These are phyloP conservation scores for Scaptomyza polygonia DNA, from an alignment of 2,888 invertebrate genomes.

Conservation along the genomic window DNA sequence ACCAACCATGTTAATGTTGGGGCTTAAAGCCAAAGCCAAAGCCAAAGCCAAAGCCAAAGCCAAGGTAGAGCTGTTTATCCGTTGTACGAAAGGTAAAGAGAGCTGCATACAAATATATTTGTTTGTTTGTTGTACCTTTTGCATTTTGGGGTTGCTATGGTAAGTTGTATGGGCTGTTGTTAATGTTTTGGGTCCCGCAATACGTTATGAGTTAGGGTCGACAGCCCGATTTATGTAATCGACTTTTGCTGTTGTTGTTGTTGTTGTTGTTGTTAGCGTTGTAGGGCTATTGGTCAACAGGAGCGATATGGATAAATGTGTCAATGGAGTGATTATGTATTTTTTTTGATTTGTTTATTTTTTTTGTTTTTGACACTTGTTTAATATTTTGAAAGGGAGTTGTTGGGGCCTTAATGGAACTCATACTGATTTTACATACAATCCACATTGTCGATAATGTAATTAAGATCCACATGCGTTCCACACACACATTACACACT, in stretches of 20 bases:
- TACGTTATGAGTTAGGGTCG: constrained; percentile 67
- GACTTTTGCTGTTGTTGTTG: neutral
- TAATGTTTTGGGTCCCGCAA: constrained; percentile 54
- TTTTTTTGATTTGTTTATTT: constrained; percentile 39
- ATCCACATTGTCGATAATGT: no score
- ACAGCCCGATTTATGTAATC: constrained; percentile 66
- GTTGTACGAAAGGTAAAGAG: neutral
- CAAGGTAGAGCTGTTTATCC: constrained; percentile 43
- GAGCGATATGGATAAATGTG: constrained; percentile 45
- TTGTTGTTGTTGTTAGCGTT: constrained; percentile 2
- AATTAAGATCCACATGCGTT: neutral
- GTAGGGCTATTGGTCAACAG: constrained; percentile 53
- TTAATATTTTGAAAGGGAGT: neutral
- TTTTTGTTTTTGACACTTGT: constrained; percentile 20
- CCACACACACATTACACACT: neutral
- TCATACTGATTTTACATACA: no score
- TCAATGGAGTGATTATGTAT: constrained; percentile 59
- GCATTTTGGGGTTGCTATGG: constrained; percentile 51
- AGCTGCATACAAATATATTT: neutral
- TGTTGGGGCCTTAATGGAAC: neutral
- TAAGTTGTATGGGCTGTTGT: constrained; percentile 15
- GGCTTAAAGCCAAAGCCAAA: constrained; percentile 56
- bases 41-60: constrained; percentile 57
- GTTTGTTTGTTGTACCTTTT: constrained; percentile 6
- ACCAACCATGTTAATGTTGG: constrained; percentile 42